Evolutionary conservation across 2,113 vertebrate species (phyloP).

Genomic region (Ophiodon elongatus): DNA sequence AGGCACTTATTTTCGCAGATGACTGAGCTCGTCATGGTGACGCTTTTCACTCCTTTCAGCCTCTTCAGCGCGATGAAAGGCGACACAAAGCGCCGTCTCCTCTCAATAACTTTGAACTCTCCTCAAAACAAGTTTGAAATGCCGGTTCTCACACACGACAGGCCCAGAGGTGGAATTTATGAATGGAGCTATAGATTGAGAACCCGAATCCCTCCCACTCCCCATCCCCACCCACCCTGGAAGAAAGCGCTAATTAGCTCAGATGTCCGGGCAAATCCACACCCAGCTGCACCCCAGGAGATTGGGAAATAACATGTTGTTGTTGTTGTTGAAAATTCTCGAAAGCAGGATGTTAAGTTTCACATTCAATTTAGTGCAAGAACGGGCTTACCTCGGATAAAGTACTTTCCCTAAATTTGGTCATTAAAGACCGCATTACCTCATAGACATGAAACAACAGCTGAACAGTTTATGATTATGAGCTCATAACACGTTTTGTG

Average conservation of each 20-base stretch:
- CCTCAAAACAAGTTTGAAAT: slow-evolving; percentile 76
- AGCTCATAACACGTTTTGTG: slow-evolving; percentile 38
- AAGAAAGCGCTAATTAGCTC: slow-evolving; percentile 82
- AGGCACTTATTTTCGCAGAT: slow-evolving; percentile 84
- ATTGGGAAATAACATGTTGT: slow-evolving; percentile 44
- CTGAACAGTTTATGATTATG: slow-evolving; percentile 37
- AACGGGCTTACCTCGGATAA: slow-evolving; percentile 10
- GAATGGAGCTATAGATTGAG: slow-evolving; percentile 79
- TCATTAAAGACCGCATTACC: slow-evolving; percentile 14
- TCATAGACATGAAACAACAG: slow-evolving; percentile 32
- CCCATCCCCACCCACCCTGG: slow-evolving; percentile 46
- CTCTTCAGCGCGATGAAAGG: slow-evolving; percentile 72
- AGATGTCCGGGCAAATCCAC: slow-evolving; percentile 66
- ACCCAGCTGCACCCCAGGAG: slow-evolving; percentile 46
- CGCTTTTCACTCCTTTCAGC: slow-evolving; percentile 80
- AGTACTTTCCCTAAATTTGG: background rate
- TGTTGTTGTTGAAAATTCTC: slow-evolving; percentile 29
- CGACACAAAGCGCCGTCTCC: slow-evolving; percentile 75
- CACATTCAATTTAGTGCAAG: slow-evolving; percentile 29
- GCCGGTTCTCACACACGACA: slow-evolving; percentile 83
- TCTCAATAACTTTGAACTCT: slow-evolving; percentile 78
- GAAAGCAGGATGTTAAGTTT: slow-evolving; percentile 29
- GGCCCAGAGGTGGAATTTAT: slow-evolving; percentile 72
- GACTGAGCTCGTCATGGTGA: slow-evolving; percentile 84
- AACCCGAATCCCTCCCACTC: slow-evolving; percentile 15